Evolutionary conservation across 2,113 vertebrate species (phyloP).

Genomic region (Vicugna pacos): DNA sequence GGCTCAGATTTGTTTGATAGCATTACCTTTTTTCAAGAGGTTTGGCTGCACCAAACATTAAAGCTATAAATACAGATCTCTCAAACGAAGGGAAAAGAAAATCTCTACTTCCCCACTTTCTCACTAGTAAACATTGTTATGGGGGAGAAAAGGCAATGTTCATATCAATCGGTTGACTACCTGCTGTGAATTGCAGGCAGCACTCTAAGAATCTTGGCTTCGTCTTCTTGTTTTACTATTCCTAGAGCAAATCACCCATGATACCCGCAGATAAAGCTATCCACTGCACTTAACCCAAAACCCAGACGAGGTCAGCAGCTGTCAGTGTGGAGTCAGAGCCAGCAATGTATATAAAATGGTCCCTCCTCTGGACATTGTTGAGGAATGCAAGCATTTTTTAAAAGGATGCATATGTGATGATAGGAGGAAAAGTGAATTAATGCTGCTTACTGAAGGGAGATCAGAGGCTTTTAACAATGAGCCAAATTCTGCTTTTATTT

Average conservation of each 20-base stretch:
- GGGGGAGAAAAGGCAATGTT: background rate
- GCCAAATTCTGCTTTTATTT: constrained; percentile 58
- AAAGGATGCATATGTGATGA: constrained; percentile 39
- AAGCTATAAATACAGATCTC: background rate
- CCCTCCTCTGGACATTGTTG: background rate
- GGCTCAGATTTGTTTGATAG: background rate
- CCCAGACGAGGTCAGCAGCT: constrained; percentile 38
- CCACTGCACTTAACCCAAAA: constrained; percentile 60
- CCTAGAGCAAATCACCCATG: constrained; percentile 53
- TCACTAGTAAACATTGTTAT: background rate
- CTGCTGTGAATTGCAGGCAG: background rate
- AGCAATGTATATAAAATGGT: constrained; percentile 25
- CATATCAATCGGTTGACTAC: background rate
- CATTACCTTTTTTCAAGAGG: background rate
- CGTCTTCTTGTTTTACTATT: constrained; percentile 63
- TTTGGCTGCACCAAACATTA: background rate
- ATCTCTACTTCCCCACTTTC: background rate
- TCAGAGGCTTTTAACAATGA: constrained; percentile 38
- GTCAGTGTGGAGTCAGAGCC: background rate
- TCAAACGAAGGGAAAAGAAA: background rate
- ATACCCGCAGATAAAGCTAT: constrained; percentile 61
- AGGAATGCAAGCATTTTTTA: constrained; percentile 31
- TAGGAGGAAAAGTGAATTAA: constrained; percentile 48
- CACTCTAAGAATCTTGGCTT: constrained; percentile 1
- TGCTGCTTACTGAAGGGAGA: constrained; percentile 14